These are phyloP conservation scores for Mormyrus lacerda DNA, from an alignment of 2,113 vertebrate genomes.

Conservation along the genomic window DNA sequence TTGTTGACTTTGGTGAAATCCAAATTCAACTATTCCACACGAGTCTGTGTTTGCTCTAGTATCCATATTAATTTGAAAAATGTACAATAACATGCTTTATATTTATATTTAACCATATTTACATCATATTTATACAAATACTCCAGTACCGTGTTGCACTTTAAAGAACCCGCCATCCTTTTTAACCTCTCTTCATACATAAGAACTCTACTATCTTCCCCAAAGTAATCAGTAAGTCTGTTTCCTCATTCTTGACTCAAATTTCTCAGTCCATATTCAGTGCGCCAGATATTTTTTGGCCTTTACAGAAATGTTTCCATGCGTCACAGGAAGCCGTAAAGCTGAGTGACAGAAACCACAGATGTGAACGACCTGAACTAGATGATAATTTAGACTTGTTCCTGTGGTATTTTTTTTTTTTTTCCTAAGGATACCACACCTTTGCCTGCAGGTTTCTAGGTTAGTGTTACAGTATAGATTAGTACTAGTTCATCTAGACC, in stretches of 20 bases:
- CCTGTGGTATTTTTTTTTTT: neutral
- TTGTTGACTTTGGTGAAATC: neutral
- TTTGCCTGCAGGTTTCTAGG: neutral
- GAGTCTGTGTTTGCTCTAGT: neutral
- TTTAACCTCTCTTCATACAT: neutral
- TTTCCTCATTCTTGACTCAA: neutral
- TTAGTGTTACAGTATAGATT: neutral
- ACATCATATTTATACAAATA: neutral
- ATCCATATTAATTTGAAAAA: neutral
- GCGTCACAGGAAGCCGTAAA: neutral
- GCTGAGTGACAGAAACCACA: neutral
- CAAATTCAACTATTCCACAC: neutral
- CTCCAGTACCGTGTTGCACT: neutral
- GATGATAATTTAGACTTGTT: neutral
- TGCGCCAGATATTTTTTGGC: neutral
- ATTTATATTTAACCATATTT: neutral
- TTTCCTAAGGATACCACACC: neutral
- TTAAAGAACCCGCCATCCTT: neutral
- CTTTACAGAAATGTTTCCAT: neutral
- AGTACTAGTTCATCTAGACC: neutral
- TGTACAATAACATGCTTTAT: neutral
- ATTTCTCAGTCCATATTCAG: neutral
- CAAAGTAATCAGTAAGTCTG: neutral
- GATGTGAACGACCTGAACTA: neutral
- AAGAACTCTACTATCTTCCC: neutral